These are phyloP conservation scores for Trematomus loennbergii DNA, from an alignment of 2,113 vertebrate species.

Conservation along the genomic window DNA sequence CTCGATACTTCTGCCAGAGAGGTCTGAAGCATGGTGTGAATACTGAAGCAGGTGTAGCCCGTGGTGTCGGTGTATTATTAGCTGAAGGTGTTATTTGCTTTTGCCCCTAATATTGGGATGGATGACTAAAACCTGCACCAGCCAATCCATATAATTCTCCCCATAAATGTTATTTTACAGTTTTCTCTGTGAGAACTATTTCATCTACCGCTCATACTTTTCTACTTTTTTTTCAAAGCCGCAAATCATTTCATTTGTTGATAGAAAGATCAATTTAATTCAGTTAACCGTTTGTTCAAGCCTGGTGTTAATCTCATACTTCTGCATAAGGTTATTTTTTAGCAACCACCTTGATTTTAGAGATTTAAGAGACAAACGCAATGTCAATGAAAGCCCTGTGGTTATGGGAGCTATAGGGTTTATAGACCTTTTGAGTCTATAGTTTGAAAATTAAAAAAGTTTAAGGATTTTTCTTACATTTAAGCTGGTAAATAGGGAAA, in stretches of 20 bases:
- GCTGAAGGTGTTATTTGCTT: not conserved
- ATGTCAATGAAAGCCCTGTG: not conserved
- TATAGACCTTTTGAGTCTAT: not conserved
- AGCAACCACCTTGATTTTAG: not conserved
- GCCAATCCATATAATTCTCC: not conserved
- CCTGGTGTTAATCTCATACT: not conserved
- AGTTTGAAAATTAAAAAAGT: not conserved
- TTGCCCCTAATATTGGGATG: not conserved
- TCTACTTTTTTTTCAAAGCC: not conserved
- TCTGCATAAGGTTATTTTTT: not conserved
- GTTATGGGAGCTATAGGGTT: no score
- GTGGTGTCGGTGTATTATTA: conserved; percentile 47
- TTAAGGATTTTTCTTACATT: not conserved
- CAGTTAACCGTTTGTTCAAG: not conserved
- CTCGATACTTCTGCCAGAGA: conserved; percentile 72
- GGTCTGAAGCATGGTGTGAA: conserved; percentile 64
- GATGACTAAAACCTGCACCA: not conserved
- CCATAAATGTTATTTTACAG: not conserved
- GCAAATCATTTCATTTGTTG: not conserved
- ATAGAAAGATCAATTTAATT: not conserved
- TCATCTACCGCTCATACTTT: not conserved
- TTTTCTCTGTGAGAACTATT: not conserved
- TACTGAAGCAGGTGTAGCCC: conserved; percentile 64
- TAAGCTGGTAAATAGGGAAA: not conserved
- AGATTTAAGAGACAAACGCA: not conserved